A percentile compares a stretch with the other conserved stretches of the same genome.
phyloP scores from a whole-genome alignment of 2,888 invertebrate species.

The Amblyjoppa fuscipennis region DNA sequence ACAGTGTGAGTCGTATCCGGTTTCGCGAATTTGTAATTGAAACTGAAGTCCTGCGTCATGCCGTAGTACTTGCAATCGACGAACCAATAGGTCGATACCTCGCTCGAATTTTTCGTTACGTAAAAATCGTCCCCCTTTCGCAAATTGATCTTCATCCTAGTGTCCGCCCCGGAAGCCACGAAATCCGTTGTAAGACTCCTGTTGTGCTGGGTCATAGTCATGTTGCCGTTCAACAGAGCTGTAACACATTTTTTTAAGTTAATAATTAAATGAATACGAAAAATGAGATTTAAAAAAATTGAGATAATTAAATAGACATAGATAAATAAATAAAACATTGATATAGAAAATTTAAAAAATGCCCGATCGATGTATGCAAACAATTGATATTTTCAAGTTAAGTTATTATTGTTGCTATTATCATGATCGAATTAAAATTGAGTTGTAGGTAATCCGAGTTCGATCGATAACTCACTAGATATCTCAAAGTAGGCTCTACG shows the following conservation, averaged over 20 bases:
- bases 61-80: slow-evolving; percentile 91
- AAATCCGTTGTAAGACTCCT: slow-evolving; percentile 87
- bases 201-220: slow-evolving; percentile 89
- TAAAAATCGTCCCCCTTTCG: slow-evolving; percentile 88
- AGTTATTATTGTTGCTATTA: no score
- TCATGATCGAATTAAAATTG: no score
- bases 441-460: background rate
- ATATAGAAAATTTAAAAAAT: no score
- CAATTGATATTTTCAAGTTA: no score
- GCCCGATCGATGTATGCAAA: no score
- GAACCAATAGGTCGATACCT: slow-evolving; percentile 91
- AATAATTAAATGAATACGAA: slow-evolving; percentile 40
- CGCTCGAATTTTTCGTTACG: slow-evolving; percentile 86
- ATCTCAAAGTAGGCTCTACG: slow-evolving; percentile 84
- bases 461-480: slow-evolving; percentile 83
- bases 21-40: slow-evolving; percentile 89
- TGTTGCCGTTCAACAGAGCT: slow-evolving; percentile 90
- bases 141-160: slow-evolving; percentile 85
- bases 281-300: no score
- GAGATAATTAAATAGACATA: no score
- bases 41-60: slow-evolving; percentile 87
- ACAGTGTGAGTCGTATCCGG: slow-evolving; percentile 88
- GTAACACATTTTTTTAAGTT: slow-evolving; percentile 72
- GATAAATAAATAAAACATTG: no score
- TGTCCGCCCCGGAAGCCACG: slow-evolving; percentile 88